Conservation (phyloP, 2,113 vertebrate genomes). For the Phyllopteryx taeniolatus region DNA sequence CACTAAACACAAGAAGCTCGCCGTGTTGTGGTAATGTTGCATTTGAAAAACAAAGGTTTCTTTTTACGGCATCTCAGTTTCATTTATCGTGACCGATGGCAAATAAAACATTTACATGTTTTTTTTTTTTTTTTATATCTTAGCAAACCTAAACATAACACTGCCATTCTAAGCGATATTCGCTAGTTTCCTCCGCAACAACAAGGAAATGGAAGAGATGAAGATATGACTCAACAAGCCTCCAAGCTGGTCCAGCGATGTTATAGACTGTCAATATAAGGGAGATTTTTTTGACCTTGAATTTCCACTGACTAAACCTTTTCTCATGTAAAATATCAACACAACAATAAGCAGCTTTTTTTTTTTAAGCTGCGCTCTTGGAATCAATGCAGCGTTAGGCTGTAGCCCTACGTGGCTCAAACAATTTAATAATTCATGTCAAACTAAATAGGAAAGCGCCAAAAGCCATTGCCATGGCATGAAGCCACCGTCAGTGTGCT, state of each 20-base stretch:
- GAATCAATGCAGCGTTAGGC: not conserved
- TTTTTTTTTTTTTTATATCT: not conserved
- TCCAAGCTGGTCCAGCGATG: not conserved
- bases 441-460: slow-evolving; percentile 16
- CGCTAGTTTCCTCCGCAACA: not conserved
- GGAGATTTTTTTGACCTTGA: slow-evolving; percentile 23
- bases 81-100: not conserved
- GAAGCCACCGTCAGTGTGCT: slow-evolving; percentile 5
- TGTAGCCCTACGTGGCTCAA: slow-evolving; percentile 12
- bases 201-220: not conserved
- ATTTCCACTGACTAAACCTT: slow-evolving; percentile 35
- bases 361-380: not conserved
- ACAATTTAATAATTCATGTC: slow-evolving; percentile 34
- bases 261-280: not conserved
- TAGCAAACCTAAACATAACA: not conserved
- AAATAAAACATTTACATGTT: not conserved
- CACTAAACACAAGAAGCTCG: too few relatives aligned
- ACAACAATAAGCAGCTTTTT: slow-evolving; percentile 16
- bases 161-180: not conserved
- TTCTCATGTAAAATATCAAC: slow-evolving; percentile 31
- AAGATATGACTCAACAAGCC: not conserved
- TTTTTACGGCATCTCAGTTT: not conserved
- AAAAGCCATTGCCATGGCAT: slow-evolving; percentile 9
- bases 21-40: not conserved
- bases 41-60: not conserved